Base-by-base conservation (phyloP, 2,888 invertebrate genomes). In the Oxyteleia sp. region DNA sequence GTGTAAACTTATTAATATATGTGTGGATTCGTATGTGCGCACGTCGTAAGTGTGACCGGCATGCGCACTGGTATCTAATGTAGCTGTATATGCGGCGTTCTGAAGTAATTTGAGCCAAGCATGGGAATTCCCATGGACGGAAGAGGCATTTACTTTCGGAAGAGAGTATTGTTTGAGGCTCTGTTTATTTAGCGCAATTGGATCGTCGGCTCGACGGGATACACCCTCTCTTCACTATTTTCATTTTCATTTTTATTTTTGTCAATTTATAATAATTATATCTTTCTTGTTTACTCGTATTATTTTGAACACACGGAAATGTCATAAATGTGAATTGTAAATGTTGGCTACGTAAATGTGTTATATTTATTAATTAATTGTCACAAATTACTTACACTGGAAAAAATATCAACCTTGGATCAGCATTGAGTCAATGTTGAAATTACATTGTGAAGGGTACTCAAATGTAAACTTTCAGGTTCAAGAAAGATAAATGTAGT, bases 1-100 rank as follows among this genome's bases (percentile, higher is more conserved):
- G 26, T 26, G 10, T 38, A 38, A 38, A 38, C 38, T 3, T n/a
- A 38, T 38, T 38, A 68, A 26, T 26, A 26, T 26, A 26, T 32
- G 10, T 32, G 4, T 32, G 32, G 85, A 86, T 88, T 55, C 29
- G 85, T 72, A 79, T 90, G 81, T 87, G 85, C 92, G 90, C 89
- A 86, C 90, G 91, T 90, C 92, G 90, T 92, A 93, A 93, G 93
- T 92, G 92, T 92, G 92, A 87, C 91, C 87, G 90, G 89, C 93
- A 90, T 88, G 88, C 89, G 92, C 88, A 90, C 85, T 84, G 87
- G 87, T 87, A 88, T 89, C 86, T 87, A 86, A 88, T 87, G 89
- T 87, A 85, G 53, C 53, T 51, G 74, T 79, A 83, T 78, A 55
- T 68, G 74, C 78, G 83, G 59, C 68, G 66, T 66, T 82, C 79